Base-by-base conservation (phyloP, 2,113 vertebrate species). In the Peromyscus polionotus region DNA sequence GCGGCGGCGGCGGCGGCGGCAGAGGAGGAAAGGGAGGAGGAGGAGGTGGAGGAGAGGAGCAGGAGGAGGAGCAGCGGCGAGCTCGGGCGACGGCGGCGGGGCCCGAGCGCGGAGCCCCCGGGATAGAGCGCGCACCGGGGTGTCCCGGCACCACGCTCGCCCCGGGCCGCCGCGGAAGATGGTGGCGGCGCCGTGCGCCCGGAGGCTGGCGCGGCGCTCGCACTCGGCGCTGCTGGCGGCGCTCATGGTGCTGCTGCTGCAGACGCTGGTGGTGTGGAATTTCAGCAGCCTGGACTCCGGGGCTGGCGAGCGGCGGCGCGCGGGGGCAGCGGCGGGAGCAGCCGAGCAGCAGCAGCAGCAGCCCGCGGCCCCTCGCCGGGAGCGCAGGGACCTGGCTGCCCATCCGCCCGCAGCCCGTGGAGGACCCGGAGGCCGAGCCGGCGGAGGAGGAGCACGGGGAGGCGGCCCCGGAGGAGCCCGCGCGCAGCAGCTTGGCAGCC, bases 261-360 rank as follows among this genome's bases (percentile, higher is more conserved):
- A 99, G 98, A 99, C 99, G 88, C 99, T 99, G 96, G 98, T 99
- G 75, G 99, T 99, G 97, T 99, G 99, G 99, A 99, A 99, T 99
- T 99, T 99, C 99, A 99, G 99, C 98, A 99, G 99, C 98, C 98
- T 99, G 65, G 99, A 99, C 98, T 99, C 99, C 57, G 99, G 99
- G 59, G 99, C 99, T 93, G 99, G 99, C n/a, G 96, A 98, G 97
- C 98, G 98, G 97, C 98, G 98, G 88, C 98, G 98, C 98, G 99
- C 98, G 89, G 98, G 98, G 96, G 98, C 98, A 42, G 96, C 92
- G 88, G 91, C n/a, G 39, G 94, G 95, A 67, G 96, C 89, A 68
- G 92, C 88, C 93, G 97, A 99, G 97, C 98, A 97, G 97, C 97
- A 97, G 97, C 98, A 97, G 97, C 97, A 97, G 95, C 97, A 33